phyloP scores from a whole-genome alignment of 2,888 invertebrate genomes.

The Apodemia hepburni region DNA sequence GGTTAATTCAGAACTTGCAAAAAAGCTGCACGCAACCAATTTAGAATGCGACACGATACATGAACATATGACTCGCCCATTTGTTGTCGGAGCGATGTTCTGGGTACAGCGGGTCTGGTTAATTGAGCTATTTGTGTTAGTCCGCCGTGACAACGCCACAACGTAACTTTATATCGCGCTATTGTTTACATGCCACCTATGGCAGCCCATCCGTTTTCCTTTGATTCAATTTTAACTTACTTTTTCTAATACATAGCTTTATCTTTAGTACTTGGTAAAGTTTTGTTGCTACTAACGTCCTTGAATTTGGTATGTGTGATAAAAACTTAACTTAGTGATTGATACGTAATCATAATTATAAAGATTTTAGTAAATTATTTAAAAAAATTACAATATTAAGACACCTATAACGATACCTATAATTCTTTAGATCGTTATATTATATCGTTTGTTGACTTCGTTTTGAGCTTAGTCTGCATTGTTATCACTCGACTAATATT shows the following conservation, averaged over 20 bases:
- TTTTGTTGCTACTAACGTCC: background rate
- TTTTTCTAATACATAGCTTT: background rate
- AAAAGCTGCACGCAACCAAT: constrained; percentile 56
- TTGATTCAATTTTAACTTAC: background rate
- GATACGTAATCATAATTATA: no score
- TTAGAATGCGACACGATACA: constrained; percentile 59
- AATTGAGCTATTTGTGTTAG: constrained; percentile 74
- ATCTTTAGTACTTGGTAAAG: background rate
- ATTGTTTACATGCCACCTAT: constrained; percentile 38
- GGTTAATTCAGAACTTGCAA: constrained; percentile 44
- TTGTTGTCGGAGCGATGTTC: constrained; percentile 48
- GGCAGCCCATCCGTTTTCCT: background rate
- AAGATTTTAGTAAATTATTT: no score
- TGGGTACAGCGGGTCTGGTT: constrained; percentile 50
- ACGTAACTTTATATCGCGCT: constrained; percentile 44
- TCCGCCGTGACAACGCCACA: constrained; percentile 50
- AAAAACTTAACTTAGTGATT: no score
- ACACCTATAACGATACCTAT: no score
- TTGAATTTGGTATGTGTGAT: no score
- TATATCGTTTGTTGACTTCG: no score
- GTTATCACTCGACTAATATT: no score
- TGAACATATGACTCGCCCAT: constrained; percentile 54
- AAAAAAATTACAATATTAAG: no score
- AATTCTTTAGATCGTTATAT: no score
- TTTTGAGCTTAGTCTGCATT: no score